phyloP scores from a whole-genome alignment of 2,888 invertebrate species.

The Cactoblastis cactorum region DNA sequence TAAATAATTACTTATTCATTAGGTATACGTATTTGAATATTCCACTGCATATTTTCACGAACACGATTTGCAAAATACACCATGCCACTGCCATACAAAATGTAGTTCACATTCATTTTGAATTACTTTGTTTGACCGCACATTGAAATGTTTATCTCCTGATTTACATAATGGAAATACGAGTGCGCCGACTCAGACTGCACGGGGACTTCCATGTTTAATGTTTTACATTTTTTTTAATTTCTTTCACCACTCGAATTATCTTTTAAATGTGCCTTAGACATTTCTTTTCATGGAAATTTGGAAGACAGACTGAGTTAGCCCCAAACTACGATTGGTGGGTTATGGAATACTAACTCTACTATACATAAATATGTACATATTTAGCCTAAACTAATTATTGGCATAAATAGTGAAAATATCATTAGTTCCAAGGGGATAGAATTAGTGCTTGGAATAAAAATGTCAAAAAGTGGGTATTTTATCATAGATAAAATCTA shows the following conservation, averaged over 20 bases:
- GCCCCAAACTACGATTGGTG: too few relatives aligned
- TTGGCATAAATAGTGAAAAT: too few relatives aligned
- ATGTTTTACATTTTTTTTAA: constrained; percentile 39
- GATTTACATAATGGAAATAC: constrained; percentile 64
- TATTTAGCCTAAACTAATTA: too few relatives aligned
- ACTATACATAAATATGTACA: too few relatives aligned
- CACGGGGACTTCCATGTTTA: constrained; percentile 49
- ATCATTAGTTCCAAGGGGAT: too few relatives aligned
- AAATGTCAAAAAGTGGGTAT: too few relatives aligned
- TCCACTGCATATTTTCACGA: not conserved
- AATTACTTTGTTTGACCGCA: not conserved
- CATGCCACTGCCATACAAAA: constrained; percentile 34
- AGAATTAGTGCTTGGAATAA: too few relatives aligned
- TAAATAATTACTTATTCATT: not conserved
- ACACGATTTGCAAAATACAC: not conserved
- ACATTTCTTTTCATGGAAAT: too few relatives aligned
- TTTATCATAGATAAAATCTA: too few relatives aligned
- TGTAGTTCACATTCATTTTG: constrained; percentile 55
- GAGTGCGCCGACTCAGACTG: constrained; percentile 46
- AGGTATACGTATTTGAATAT: not conserved
- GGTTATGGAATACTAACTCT: too few relatives aligned
- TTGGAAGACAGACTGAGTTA: too few relatives aligned
- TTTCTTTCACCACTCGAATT: constrained; percentile 11
- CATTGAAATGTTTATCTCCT: constrained; percentile 60
- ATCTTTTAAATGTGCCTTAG: not conserved